Percentiles rank a stretch among this genome's conserved stretches.
phyloP scores from a whole-genome alignment of 2,113 vertebrate genomes.

The Podiceps cristatus region DNA sequence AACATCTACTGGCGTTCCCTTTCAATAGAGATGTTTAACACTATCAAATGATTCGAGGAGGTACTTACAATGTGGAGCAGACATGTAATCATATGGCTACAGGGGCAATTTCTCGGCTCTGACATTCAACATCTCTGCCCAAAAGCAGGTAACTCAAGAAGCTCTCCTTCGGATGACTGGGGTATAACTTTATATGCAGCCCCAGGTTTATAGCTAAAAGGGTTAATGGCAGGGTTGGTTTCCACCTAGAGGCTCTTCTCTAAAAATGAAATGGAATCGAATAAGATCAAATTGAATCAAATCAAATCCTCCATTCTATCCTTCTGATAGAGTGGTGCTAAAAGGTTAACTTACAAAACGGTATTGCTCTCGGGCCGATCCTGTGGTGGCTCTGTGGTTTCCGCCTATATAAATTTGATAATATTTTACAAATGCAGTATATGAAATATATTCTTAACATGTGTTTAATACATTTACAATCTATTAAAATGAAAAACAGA shows the following conservation, averaged over 20 bases:
- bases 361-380: slow-evolving; percentile 58
- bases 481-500: slow-evolving; percentile 82
- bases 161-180: not conserved
- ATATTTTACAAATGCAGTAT: slow-evolving; percentile 83
- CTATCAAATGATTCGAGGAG: not conserved
- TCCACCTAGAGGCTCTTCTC: slow-evolving; percentile 48
- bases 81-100: not conserved
- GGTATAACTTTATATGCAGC: fast-evolving
- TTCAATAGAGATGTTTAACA: not conserved
- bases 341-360: slow-evolving; percentile 76
- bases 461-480: slow-evolving; percentile 79
- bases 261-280: not conserved
- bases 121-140: not conserved
- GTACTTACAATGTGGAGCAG: not conserved
- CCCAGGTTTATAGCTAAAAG: not conserved
- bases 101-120: not conserved
- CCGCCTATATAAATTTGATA: slow-evolving; percentile 81
- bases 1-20: not conserved
- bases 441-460: slow-evolving; percentile 84
- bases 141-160: not conserved
- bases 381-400: slow-evolving; percentile 78
- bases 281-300: not conserved
- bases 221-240: not conserved
- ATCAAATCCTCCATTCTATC: not conserved
- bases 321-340: slow-evolving; percentile 73